Base-by-base conservation (phyloP, 2,113 vertebrate species). In the Oxyruncus cristatus region DNA sequence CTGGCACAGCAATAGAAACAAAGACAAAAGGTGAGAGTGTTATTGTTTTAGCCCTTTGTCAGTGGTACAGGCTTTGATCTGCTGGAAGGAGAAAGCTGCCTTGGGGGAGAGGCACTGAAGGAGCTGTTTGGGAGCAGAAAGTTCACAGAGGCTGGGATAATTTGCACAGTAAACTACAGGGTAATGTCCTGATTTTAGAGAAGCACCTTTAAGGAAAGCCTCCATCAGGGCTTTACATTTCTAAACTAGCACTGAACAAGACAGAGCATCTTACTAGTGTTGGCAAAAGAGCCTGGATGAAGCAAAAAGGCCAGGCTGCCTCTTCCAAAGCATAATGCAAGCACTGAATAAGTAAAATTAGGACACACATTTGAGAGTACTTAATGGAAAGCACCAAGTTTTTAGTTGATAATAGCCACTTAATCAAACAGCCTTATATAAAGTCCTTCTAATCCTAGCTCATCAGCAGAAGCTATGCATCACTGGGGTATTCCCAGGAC, bases 351-450 rank as follows among this genome's bases (percentile, higher is more conserved):
- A 91, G 80, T 87, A 87, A 96, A 94, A 89, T 56, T 56, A 95
- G 89, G 94, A 94, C 89, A 89, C 0, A 1, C 22, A 4, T 86
- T 95, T 78, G 66, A 87, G 74, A 85, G 66, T 27, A 35, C 88
- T 84, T 97, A 91, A 93, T 67, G 53, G 83, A 80, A 93, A 96
- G 89, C 92, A 91, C 83, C 76, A 92, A 91, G 84, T 91, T 97
- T 96, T 91, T 11, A 56, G 65, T 58, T 89, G 85, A 52, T 89
- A 91, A 93, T 82, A 94, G 80, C 83, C 91, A 96, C 80, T 95
- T 95, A 96, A 96, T 93, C 92, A 95, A 96, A 92, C 65, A 94
- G 65, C 83, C 82, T 94, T 93, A 28, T 61, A 76, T 72, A 95
- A 92, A 95, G 61, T 75, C 90, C 73, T 94, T 77, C 80, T 95